phyloP scores from a whole-genome alignment of 2,888 invertebrate genomes.

The Hirtodrosophila trivittata region DNA sequence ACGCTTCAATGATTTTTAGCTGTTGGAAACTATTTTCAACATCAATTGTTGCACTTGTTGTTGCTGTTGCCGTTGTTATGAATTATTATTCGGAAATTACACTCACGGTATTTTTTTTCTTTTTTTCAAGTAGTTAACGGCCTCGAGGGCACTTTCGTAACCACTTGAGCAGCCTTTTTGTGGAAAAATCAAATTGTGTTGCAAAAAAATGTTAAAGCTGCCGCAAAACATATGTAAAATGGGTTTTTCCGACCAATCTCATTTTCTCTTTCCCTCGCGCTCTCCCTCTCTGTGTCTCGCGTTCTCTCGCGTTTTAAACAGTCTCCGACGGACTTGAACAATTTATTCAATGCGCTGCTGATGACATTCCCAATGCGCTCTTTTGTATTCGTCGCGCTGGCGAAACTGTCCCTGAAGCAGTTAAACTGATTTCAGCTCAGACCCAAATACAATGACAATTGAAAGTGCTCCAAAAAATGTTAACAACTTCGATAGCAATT shows the following conservation, averaged over 20 bases:
- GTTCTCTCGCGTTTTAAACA: background rate
- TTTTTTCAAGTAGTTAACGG: constrained; percentile 54
- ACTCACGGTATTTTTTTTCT: constrained; percentile 37
- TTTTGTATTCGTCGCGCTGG: constrained; percentile 20
- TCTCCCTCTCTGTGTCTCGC: background rate
- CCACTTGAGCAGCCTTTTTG: constrained; percentile 51
- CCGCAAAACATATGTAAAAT: constrained; percentile 40
- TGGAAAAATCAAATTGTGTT: constrained; percentile 43
- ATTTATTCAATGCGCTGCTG: constrained; percentile 46
- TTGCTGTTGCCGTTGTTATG: constrained; percentile 27
- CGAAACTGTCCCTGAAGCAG: constrained; percentile 22
- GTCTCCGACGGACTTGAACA: constrained; percentile 18
- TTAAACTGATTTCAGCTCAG: constrained; percentile 41
- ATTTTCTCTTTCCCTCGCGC: background rate
- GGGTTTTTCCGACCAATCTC: constrained; percentile 2
- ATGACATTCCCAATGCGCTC: constrained; percentile 31
- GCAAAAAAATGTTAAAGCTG: constrained; percentile 23
- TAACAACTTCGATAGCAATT: background rate
- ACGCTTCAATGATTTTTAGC: constrained; percentile 55
- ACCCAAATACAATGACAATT: constrained; percentile 12
- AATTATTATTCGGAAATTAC: constrained; percentile 54
- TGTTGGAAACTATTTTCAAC: constrained; percentile 53
- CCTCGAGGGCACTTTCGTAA: constrained; percentile 44
- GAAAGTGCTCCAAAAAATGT: constrained; percentile 18
- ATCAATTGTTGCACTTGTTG: constrained; percentile 16